phyloP scores from a whole-genome alignment of 2,113 vertebrate species.

The Ictalurus furcatus region DNA sequence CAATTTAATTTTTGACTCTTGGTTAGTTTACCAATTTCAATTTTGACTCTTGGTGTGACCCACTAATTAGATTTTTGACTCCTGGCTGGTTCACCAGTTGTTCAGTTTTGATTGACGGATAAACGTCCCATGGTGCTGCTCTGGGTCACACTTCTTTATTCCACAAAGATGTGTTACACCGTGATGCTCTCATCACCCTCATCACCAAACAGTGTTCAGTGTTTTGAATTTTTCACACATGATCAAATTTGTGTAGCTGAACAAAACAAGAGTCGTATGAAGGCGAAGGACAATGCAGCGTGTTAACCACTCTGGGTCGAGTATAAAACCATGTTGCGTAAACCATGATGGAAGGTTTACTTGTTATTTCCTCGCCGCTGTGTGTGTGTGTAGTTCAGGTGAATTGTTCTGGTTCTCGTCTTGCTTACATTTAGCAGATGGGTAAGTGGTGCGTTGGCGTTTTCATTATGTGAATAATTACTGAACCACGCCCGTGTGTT shows the following conservation, averaged over 20 bases:
- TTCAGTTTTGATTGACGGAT: not conserved
- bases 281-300: not conserved
- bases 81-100: not conserved
- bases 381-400: not conserved
- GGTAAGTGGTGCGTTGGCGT: slow-evolving; percentile 11
- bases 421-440: slow-evolving; percentile 13
- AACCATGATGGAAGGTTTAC: not conserved
- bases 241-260: not conserved
- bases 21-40: not conserved
- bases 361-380: not conserved
- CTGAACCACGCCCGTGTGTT: not conserved
- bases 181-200: not conserved
- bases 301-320: not conserved
- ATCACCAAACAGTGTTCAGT: not conserved
- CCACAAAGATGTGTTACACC: not conserved
- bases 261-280: not conserved
- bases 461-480: slow-evolving; percentile 43
- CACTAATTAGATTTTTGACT: not conserved
- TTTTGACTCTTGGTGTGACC: not conserved
- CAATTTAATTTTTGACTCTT: not conserved
- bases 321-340: not conserved
- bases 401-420: not conserved
- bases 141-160: not conserved
- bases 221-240: not conserved
- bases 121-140: not conserved